Base-by-base conservation (phyloP, 2,888 invertebrate species). In the Leucozona laternaria region DNA sequence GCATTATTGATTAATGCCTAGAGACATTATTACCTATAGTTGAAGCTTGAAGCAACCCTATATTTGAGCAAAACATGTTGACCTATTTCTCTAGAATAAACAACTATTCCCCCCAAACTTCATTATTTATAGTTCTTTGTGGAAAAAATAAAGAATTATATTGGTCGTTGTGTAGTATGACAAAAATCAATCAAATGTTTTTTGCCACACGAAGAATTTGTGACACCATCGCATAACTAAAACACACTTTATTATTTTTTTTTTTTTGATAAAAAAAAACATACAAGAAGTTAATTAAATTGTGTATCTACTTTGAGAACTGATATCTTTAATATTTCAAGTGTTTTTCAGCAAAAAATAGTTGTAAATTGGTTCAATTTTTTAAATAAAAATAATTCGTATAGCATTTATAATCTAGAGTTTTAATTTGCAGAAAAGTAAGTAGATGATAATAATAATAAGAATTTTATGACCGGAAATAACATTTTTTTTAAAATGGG, bases 251-350 rank as follows among this genome's bases (percentile, higher is more conserved):
- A 40, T 15, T 11, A n/a, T 60, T n/a, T 37, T 10, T 50, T 11
- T 25, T 60, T n/a, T 37, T 10, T 50, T 15, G 60, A 60, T 60
- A 60, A 60, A n/a, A 60, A 60, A 60, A n/a, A 60, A 40, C 10
- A 15, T 4, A 60, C 60, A 60, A 40, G 40, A 60, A 60, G 25
- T 40, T 60, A 60, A 60, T 60, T 60, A 60, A 60, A n/a, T 50
- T 50, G 50, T 50, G 22, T 25, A 22, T 50, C 4, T 50, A 2
- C 6, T 22, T 13, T 6, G 48, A 13, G 13, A 60, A 11, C 25
- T 40, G 60, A 40, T 34, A 22, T 13, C 20, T 58, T 20, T 10
- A 17, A 11, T 13, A 34, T 13, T 20, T 58, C 13, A 22, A 58
- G 20, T 20, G 20, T 13, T 37, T 58, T 8, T 31, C 8, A 31